Conservation (phyloP, 1,140 invertebrate species). For the Holcopasites calliopsidis region DNA sequence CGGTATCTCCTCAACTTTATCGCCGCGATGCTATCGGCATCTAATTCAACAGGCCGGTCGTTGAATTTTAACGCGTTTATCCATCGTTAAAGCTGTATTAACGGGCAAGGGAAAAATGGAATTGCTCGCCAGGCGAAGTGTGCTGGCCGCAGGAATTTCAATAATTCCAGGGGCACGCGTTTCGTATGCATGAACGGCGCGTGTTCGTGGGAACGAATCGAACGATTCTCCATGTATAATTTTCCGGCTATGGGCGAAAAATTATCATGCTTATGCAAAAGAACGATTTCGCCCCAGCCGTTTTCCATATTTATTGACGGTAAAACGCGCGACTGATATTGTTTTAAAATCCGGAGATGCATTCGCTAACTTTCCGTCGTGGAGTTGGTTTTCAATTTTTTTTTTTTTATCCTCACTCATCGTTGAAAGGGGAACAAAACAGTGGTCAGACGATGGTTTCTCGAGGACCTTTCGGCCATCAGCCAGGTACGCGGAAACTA, state of each 20-base stretch:
- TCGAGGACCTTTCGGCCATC: conserved; percentile 53
- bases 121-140: neutral
- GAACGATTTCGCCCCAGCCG: neutral
- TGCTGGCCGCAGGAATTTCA: neutral
- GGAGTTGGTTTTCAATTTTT: no score
- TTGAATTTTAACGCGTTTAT: neutral
- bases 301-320: neutral
- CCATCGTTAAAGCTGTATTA: neutral
- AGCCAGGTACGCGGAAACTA: neutral
- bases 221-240: conserved; percentile 1
- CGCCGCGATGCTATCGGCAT: neutral
- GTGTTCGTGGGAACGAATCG: conserved; percentile 9
- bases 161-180: neutral
- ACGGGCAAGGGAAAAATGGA: neutral
- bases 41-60: neutral
- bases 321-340: no score
- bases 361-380: no score
- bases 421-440: neutral
- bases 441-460: neutral
- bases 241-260: neutral
- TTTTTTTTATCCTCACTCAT: no score
- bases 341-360: no score
- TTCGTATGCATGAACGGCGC: neutral
- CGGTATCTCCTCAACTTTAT: neutral
- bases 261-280: neutral